Conservation (phyloP, 2,797 vertebrate genomes). For the Mormyrus proboscirostris region DNA sequence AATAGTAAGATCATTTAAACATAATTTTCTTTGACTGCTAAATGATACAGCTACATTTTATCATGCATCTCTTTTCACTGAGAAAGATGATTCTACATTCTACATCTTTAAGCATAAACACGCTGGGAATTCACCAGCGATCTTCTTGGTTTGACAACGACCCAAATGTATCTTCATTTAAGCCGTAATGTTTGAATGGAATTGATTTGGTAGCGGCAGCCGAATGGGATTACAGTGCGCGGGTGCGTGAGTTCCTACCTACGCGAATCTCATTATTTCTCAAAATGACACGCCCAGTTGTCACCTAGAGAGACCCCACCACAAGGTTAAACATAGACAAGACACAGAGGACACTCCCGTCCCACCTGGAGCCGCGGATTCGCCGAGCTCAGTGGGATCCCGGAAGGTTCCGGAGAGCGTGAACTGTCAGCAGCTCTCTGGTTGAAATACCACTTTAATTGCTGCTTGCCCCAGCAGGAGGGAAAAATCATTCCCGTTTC, state of each 20-base stretch:
- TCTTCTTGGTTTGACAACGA: not conserved
- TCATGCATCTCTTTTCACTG: not conserved
- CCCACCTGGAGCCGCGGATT: not conserved
- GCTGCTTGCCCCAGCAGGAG: conserved; percentile 22
- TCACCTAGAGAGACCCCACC: not conserved
- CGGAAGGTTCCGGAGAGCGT: not conserved
- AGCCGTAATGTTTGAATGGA: not conserved
- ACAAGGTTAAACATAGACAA: not conserved
- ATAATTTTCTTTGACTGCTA: not conserved
- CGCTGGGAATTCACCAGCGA: not conserved
- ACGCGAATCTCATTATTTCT: not conserved
- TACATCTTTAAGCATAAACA: not conserved
- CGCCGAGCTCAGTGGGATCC: conserved; percentile 26
- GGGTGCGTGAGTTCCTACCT: not conserved
- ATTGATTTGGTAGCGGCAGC: not conserved
- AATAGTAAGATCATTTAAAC: not conserved
- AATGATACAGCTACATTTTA: too few relatives aligned
- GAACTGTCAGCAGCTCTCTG: conserved; percentile 45
- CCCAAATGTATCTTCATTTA: not conserved
- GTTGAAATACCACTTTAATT: conserved; percentile 28
- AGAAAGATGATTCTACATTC: not conserved
- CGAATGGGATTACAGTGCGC: not conserved
- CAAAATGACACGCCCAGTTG: not conserved
- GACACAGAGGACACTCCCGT: not conserved
- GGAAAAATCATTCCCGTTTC: conserved; percentile 18